These are phyloP conservation scores for Gymnosoma rotundatum DNA, from an alignment of 2,888 invertebrate species.

Conservation along the genomic window DNA sequence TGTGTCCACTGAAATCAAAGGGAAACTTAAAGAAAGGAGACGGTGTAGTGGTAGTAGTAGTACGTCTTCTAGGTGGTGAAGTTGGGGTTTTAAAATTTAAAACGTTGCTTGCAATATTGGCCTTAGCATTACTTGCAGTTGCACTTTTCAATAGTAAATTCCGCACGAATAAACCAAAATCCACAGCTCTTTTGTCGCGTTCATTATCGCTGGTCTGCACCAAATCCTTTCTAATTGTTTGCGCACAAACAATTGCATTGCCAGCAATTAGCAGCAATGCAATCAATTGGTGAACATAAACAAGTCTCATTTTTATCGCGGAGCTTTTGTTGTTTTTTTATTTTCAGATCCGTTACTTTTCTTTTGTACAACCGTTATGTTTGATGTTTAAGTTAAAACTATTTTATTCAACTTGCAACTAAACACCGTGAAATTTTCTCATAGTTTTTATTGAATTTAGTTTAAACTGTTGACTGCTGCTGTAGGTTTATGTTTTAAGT, in stretches of 20 bases:
- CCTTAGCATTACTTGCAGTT: slow-evolving; percentile 74
- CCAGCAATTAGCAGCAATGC: slow-evolving; percentile 40
- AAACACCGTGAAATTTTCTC: background rate
- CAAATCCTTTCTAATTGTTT: slow-evolving; percentile 12
- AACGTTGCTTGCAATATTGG: slow-evolving; percentile 62
- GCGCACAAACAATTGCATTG: slow-evolving; percentile 26
- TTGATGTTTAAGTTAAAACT: slow-evolving; percentile 69
- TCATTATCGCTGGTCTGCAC: background rate
- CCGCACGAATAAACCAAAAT: slow-evolving; percentile 75
- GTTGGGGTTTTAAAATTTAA: slow-evolving; percentile 53
- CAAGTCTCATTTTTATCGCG: slow-evolving; percentile 45
- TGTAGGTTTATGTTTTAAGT: slow-evolving; percentile 1
- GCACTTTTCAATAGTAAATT: slow-evolving; percentile 77
- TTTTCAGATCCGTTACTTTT: slow-evolving; percentile 24
- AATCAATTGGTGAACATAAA: slow-evolving; percentile 38
- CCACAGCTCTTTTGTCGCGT: slow-evolving; percentile 74
- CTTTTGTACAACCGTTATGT: slow-evolving; percentile 60
- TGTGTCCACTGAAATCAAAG: slow-evolving; percentile 53
- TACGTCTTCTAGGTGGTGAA: slow-evolving; percentile 27
- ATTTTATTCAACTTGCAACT: slow-evolving; percentile 50
- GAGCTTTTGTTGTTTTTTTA: background rate
- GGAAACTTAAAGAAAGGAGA: slow-evolving; percentile 59
- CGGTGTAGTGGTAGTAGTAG: slow-evolving; percentile 30
- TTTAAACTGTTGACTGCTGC: slow-evolving; percentile 1
- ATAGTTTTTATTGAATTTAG: slow-evolving; percentile 31